Conservation (phyloP, 2,888 invertebrate genomes). For the Anoplius nigerrimus region DNA sequence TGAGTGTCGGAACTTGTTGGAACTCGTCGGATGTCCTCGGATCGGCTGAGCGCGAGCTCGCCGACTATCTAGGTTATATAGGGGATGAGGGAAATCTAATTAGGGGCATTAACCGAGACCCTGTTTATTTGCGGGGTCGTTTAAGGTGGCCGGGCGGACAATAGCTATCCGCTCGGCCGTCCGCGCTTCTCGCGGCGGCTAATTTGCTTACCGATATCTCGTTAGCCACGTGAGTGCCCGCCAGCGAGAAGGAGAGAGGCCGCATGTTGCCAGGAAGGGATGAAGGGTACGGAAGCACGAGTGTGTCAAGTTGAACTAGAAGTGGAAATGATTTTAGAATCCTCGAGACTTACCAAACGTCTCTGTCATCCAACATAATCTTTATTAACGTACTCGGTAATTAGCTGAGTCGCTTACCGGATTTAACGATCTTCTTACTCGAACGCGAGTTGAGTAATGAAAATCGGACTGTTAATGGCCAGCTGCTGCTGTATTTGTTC, state of each 20-base stretch:
- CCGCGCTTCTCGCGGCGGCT: conserved; percentile 29
- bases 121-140: conserved; percentile 45
- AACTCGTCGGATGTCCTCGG: background rate
- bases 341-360: no score
- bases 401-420: no score
- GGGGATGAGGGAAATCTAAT: conserved; percentile 63
- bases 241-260: background rate
- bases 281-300: no score
- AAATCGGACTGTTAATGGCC: no score
- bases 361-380: no score
- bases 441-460: no score
- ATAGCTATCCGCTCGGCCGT: conserved; percentile 4
- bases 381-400: no score
- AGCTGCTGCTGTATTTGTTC: no score
- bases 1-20: background rate
- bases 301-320: no score
- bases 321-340: no score
- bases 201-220: conserved; percentile 68
- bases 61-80: conserved; percentile 53
- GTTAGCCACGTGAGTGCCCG: conserved; percentile 50
- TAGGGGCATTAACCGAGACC: conserved; percentile 65
- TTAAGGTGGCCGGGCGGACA: conserved; percentile 16
- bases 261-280: background rate
- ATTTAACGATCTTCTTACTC: no score
- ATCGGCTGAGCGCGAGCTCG: conserved; percentile 5